phyloP scores from a whole-genome alignment of 2,113 vertebrate genomes.

The Pimephales promelas region DNA sequence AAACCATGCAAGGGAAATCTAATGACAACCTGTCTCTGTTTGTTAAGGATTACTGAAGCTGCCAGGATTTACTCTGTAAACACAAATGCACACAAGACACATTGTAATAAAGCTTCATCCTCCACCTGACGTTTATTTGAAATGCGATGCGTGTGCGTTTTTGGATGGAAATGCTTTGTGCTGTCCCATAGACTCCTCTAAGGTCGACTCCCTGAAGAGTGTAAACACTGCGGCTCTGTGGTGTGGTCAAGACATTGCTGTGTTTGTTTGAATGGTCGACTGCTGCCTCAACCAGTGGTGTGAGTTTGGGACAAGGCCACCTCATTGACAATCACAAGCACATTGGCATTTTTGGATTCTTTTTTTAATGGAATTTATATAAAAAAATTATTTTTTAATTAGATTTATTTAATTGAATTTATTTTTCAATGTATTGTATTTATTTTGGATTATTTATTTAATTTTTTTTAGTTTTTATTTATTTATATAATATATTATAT shows the following conservation, averaged over 20 bases:
- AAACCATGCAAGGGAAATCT: not conserved
- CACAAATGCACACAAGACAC: not conserved
- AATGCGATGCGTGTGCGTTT: not conserved
- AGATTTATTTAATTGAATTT: too few species aligned
- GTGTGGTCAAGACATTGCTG: not conserved
- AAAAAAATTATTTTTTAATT: too few species aligned
- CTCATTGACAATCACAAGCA: not conserved
- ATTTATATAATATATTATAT: too few species aligned
- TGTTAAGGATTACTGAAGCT: slow-evolving; percentile 17
- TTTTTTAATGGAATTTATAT: too few species aligned
- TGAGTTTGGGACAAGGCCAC: not conserved
- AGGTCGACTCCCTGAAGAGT: not conserved
- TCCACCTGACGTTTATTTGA: not conserved
- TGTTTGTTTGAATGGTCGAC: slow-evolving; percentile 6
- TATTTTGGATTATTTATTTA: too few species aligned
- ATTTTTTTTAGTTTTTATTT: too few species aligned
- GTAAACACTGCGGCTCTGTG: slow-evolving; percentile 10
- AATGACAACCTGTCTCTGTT: slow-evolving; percentile 2
- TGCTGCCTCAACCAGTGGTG: not conserved
- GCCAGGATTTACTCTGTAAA: slow-evolving; percentile 16
- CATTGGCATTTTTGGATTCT: too few species aligned
- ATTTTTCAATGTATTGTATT: too few species aligned
- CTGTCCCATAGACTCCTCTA: not conserved
- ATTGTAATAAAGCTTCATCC: not conserved
- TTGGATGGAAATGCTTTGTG: not conserved